Conservation (phyloP, 2,888 invertebrate genomes). For the Clostera curtula region DNA sequence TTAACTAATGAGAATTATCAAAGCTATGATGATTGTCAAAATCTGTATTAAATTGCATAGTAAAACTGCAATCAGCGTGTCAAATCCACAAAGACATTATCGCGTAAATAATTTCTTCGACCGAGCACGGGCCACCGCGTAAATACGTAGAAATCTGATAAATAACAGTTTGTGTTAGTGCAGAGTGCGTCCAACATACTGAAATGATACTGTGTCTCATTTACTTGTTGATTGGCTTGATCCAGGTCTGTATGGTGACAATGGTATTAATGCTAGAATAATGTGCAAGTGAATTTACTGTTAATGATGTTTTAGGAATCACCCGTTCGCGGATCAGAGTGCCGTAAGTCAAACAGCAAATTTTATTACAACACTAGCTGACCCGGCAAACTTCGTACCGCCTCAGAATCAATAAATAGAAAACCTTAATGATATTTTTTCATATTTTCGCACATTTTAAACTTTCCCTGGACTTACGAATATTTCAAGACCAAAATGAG, state of each 20-base stretch:
- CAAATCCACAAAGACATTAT: slow-evolving; percentile 49
- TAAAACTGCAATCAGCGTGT: slow-evolving; percentile 29
- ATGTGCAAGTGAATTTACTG: slow-evolving; percentile 13
- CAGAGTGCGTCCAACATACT: slow-evolving; percentile 23
- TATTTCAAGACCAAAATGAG: too few relatives aligned
- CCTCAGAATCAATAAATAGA: too few relatives aligned
- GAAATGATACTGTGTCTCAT: slow-evolving; percentile 24
- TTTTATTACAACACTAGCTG: too few relatives aligned
- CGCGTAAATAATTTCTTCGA: slow-evolving; percentile 55
- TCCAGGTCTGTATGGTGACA: slow-evolving; percentile 36
- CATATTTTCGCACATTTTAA: too few relatives aligned
- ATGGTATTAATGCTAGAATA: slow-evolving; percentile 9
- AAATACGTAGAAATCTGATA: slow-evolving; percentile 35
- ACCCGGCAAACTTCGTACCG: too few relatives aligned
- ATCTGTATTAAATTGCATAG: slow-evolving; percentile 19
- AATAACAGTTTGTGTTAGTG: slow-evolving; percentile 37
- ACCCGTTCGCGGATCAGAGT: slow-evolving; percentile 25
- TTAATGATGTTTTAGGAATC: slow-evolving; percentile 39
- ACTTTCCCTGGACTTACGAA: too few relatives aligned
- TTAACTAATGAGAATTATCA: too few relatives aligned
- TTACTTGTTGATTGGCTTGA: slow-evolving; percentile 20
- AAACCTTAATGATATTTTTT: too few relatives aligned
- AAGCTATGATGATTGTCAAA: slow-evolving; percentile 16
- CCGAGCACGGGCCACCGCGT: slow-evolving; percentile 36
- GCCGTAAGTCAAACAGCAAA: slow-evolving; percentile 50